Percentiles rank a stretch among this genome's conserved stretches.
Evolutionary conservation across 2,797 vertebrate genomes (phyloP).

Genomic region (Hybognathus amarus): DNA sequence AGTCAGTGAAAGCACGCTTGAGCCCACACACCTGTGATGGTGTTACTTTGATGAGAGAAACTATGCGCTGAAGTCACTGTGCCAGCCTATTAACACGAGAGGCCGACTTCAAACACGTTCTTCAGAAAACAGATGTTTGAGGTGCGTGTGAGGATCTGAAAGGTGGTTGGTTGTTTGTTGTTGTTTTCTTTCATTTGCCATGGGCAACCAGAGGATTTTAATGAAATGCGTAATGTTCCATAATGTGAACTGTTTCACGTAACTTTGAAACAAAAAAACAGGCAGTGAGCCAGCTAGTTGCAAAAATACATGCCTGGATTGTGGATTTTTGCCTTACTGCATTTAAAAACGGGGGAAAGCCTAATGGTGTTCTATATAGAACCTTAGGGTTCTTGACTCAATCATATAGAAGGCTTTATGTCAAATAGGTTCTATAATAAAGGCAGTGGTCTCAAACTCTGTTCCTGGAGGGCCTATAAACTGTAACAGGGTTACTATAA

Average conservation of each 20-base stretch:
- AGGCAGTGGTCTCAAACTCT: too few species aligned
- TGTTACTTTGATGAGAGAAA: conserved; percentile 45
- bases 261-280: background rate
- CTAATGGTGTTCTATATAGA: background rate
- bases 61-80: conserved; percentile 51
- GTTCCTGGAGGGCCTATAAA: too few species aligned
- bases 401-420: background rate
- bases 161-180: conserved; percentile 48
- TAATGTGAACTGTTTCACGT: background rate
- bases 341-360: background rate
- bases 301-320: background rate
- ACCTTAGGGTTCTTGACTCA: background rate
- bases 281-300: background rate
- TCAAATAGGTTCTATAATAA: background rate
- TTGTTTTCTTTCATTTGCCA: conserved; percentile 45
- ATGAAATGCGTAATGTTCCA: background rate
- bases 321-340: background rate
- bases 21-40: conserved; percentile 48
- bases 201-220: conserved; percentile 40
- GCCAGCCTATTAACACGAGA: conserved; percentile 53
- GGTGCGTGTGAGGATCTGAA: conserved; percentile 46
- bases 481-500: background rate
- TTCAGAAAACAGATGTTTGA: conserved; percentile 60
- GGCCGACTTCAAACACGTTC: conserved; percentile 48
- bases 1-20: conserved; percentile 28